Conservation (phyloP, 2,797 vertebrate genomes). For the Acomys russatus region DNA sequence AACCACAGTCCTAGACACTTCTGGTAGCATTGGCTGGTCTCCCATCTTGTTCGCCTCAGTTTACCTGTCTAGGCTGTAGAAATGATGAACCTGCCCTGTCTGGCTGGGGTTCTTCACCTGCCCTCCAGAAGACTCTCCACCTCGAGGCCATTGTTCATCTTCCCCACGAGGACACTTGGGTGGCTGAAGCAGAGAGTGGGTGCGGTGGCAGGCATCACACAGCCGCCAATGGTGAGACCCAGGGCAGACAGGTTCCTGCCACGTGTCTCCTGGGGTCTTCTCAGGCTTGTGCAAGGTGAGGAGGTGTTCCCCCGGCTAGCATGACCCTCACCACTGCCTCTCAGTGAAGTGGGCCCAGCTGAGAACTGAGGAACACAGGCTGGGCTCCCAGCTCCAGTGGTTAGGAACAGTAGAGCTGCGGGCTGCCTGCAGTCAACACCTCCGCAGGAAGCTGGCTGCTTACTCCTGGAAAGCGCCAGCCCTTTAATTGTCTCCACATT, state of each 20-base stretch:
- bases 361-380: background rate
- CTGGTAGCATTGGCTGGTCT: background rate
- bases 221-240: background rate
- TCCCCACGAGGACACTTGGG: background rate
- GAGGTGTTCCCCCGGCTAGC: background rate
- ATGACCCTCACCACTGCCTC: no score
- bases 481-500: conserved; percentile 75
- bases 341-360: background rate
- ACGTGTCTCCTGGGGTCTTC: background rate
- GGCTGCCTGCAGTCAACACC: conserved; percentile 63
- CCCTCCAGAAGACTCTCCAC: background rate
- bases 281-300: no score
- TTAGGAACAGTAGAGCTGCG: conserved; percentile 29
- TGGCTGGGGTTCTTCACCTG: background rate
- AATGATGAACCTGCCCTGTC: background rate
- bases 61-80: background rate
- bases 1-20: background rate
- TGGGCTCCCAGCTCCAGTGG: background rate
- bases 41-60: background rate
- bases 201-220: background rate
- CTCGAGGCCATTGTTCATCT: background rate
- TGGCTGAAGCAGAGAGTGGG: background rate
- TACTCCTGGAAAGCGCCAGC: background rate
- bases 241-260: no score
- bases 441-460: conserved; percentile 51